Evolutionary conservation across 1,140 invertebrate genomes (phyloP).

Genomic region (Steinernema khuongi): DNA sequence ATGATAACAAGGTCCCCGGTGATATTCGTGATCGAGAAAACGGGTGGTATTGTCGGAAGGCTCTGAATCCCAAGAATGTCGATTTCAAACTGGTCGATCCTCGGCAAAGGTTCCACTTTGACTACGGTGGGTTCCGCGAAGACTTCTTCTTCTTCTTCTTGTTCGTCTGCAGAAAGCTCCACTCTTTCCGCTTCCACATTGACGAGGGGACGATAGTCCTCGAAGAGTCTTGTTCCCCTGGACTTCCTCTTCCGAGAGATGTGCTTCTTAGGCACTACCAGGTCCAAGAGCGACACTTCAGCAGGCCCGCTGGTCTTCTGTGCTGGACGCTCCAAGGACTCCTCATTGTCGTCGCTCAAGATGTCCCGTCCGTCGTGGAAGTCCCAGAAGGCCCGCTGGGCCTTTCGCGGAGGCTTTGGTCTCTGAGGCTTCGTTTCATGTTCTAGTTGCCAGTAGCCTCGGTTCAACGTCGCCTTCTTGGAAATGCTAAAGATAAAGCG

Average conservation of each 20-base stretch:
- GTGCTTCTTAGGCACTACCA: neutral
- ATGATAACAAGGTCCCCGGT: neutral
- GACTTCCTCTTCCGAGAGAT: neutral
- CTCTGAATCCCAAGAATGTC: neutral
- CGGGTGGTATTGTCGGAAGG: neutral
- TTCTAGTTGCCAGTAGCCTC: too few relatives aligned
- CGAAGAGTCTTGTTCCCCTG: neutral
- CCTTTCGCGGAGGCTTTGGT: too few relatives aligned
- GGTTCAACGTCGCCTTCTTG: neutral
- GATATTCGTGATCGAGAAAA: neutral
- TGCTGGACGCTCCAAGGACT: too few relatives aligned
- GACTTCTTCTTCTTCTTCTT: neutral
- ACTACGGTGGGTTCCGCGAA: neutral
- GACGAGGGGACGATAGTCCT: neutral
- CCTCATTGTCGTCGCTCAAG: too few relatives aligned
- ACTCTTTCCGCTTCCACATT: neutral
- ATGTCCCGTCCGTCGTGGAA: too few relatives aligned
- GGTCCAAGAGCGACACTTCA: neutral
- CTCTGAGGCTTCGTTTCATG: too few relatives aligned
- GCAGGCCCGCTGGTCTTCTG: too few relatives aligned
- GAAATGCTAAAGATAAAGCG: neutral
- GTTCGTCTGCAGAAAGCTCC: too few relatives aligned
- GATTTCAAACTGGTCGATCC: neutral
- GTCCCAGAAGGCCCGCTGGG: too few relatives aligned
- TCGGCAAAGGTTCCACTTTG: neutral